Evolutionary conservation across 2,113 vertebrate species (phyloP), one percentile per base, ranked within the genome.

Genomic region (Syrmaticus mikado): DNA sequence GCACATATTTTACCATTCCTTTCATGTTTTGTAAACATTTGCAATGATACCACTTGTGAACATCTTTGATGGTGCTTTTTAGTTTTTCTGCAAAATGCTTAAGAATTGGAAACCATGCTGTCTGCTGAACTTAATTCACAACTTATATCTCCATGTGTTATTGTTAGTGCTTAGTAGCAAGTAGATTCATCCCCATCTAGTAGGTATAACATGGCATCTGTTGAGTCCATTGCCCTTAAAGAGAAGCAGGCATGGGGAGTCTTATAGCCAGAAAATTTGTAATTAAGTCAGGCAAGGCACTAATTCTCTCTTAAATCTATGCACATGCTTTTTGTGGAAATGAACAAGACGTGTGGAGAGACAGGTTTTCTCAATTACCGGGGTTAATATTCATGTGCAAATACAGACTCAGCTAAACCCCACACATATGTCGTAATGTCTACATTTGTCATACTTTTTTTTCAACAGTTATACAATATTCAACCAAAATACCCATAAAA

Each of bases 401-500:
- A 97, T 97, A 94, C 95, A 95, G 84, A 95, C 96, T 93, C 72
- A 87, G 93, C 88, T 96, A 92, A 97, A 88, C 58, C 93, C 85
- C 95, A 93, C 91, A 92, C 94, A 96, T 97, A 97, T 96, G 97
- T 94, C 87, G 85, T 96, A 94, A 92, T 87, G 93, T 95, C 96
- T 95, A 79, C 72, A 88, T 89, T 97, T 67, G 3, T 92, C 94
- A 96, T 96, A 89, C 38, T 64, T 86, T 82, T 96, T 87, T 96
- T 93, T 91, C 87, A 96, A 66, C 68, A 25, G 66, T 72, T 91
- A 77, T 89, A 89, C 72, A 94, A 93, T 97, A 95, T 97, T 93
- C 80, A 94, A 94, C 94, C 92, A 94, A 94, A 95, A 95, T 94
- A 93, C 92, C 92, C 95, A 96, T 97, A 97, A 97, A 98, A 98